These are phyloP conservation scores for Galemys pyrenaicus DNA, from an alignment of 2,113 vertebrate species.

Conservation along the genomic window DNA sequence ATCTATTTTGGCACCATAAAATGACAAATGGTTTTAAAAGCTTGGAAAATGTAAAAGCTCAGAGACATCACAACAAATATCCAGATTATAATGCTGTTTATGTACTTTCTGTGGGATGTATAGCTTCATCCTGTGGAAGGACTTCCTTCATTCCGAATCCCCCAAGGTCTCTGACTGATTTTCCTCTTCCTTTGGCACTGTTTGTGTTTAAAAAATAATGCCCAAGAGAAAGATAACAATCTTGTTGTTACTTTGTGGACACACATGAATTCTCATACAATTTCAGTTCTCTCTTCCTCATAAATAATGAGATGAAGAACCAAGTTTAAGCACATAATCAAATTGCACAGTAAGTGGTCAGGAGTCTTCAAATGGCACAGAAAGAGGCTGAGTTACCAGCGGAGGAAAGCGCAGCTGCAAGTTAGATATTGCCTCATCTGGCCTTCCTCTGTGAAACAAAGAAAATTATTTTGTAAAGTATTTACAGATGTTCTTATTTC, in stretches of 20 bases:
- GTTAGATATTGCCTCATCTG: slow-evolving; percentile 62
- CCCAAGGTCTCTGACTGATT: slow-evolving; percentile 33
- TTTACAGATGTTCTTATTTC: slow-evolving; percentile 75
- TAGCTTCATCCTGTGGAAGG: slow-evolving; percentile 68
- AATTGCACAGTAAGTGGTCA: slow-evolving; percentile 69
- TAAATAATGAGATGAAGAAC: slow-evolving; percentile 36
- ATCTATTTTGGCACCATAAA: slow-evolving; percentile 67
- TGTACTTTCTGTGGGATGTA: slow-evolving; percentile 60
- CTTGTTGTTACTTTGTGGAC: slow-evolving; percentile 25
- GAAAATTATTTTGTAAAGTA: slow-evolving; percentile 73
- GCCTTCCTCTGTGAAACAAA: slow-evolving; percentile 76
- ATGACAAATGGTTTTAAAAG: slow-evolving; percentile 26
- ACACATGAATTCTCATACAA: not conserved
- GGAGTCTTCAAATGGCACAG: slow-evolving; percentile 2
- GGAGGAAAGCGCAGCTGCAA: slow-evolving; percentile 65
- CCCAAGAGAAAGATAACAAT: slow-evolving; percentile 59
- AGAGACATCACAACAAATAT: slow-evolving; percentile 22
- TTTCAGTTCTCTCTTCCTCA: slow-evolving; percentile 41
- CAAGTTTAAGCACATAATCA: not conserved
- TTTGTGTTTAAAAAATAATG: slow-evolving; percentile 68
- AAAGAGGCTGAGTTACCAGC: slow-evolving; percentile 63
- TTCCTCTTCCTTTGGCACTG: slow-evolving; percentile 59
- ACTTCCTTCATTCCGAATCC: slow-evolving; percentile 70
- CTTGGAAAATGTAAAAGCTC: slow-evolving; percentile 50
- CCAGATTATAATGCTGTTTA: slow-evolving; percentile 50